Evolutionary conservation across 2,797 vertebrate species (phyloP), one percentile per base, ranked within the genome.

Genomic region (Oreochromis grahami): DNA sequence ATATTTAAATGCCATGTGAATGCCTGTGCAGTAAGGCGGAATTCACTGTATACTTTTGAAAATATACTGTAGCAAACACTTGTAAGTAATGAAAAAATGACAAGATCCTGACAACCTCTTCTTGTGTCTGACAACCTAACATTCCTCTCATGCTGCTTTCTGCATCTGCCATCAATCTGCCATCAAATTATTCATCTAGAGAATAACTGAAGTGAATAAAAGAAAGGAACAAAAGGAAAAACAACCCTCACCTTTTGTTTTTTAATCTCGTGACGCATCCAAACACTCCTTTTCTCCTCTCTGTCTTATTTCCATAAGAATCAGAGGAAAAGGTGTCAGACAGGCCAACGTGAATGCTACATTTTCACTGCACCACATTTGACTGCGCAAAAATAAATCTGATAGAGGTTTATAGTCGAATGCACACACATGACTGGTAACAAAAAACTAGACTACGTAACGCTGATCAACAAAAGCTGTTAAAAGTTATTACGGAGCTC

Each of bases 121-220:
- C 32, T 51, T 77, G 14, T 85, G 72, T 58, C 3, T 79, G 70
- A 84, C 83, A 88, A 55, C 56, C 53, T n/a, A 5, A 17, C 79
- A 45, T 82, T 36, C 43, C 50, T 72, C 74, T 55, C 81, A 52
- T 82, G 63, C 52, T 29, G 26, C 48, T 82, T 80, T 29, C n/a
- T 38, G 72, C 7, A 3, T 51, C 81, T 34, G 76, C 68, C 80
- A 77, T 89, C 88, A 88, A 77, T 88, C 88, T 86, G 81, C 79
- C 60, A 55, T 87, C 51, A 45, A 65, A 82, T 60, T 72, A 78
- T 86, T 80, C 87, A 91, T 82, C 78, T 38, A 2, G 55, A 78
- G 68, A 84, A 81, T 60, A 87, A 77, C 17, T 53, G 17, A 79
- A 48, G 55, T 72, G 50, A 77, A 74, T 58, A 74, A 87, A 87